These are phyloP conservation scores for Psettodes erumei DNA, from an alignment of 2,113 vertebrate genomes.

Conservation along the genomic window DNA sequence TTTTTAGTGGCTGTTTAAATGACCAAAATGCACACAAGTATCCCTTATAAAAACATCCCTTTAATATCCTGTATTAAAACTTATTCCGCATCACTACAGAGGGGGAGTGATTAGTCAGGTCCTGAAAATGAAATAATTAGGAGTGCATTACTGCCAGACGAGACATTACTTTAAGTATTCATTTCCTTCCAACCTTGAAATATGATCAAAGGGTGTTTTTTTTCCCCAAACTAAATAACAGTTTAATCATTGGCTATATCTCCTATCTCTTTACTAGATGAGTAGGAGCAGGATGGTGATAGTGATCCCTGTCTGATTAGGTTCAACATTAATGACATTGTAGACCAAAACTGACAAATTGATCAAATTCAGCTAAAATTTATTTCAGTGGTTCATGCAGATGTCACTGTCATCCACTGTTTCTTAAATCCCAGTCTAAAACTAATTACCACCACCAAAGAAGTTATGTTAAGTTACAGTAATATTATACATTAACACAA, in stretches of 20 bases:
- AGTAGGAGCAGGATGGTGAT: not conserved
- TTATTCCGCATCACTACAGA: not conserved
- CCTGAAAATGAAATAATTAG: conserved; percentile 32
- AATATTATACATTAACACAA: too few species aligned
- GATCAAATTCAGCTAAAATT: not conserved
- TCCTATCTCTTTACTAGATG: not conserved
- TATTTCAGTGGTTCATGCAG: not conserved
- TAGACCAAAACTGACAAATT: not conserved
- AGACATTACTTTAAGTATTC: conserved; percentile 3
- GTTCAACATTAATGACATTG: not conserved
- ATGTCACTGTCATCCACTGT: not conserved
- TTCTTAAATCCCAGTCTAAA: not conserved
- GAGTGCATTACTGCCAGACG: conserved; percentile 19
- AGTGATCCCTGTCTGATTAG: not conserved
- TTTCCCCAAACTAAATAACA: conserved; percentile 11
- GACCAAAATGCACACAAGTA: not conserved
- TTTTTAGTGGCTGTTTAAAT: not conserved
- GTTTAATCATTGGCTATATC: conserved; percentile 1
- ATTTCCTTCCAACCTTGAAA: conserved; percentile 39
- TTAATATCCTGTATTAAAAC: conserved; percentile 16
- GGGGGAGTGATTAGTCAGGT: conserved; percentile 16
- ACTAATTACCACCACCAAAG: too few species aligned
- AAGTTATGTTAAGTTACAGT: too few species aligned
- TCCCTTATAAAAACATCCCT: not conserved
- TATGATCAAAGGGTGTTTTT: conserved; percentile 33